A percentile compares a stretch with the other conserved stretches of the same genome.
These are phyloP conservation scores for Pan paniscus DNA, from an alignment of 2,113 vertebrate species.

Conservation along the genomic window DNA sequence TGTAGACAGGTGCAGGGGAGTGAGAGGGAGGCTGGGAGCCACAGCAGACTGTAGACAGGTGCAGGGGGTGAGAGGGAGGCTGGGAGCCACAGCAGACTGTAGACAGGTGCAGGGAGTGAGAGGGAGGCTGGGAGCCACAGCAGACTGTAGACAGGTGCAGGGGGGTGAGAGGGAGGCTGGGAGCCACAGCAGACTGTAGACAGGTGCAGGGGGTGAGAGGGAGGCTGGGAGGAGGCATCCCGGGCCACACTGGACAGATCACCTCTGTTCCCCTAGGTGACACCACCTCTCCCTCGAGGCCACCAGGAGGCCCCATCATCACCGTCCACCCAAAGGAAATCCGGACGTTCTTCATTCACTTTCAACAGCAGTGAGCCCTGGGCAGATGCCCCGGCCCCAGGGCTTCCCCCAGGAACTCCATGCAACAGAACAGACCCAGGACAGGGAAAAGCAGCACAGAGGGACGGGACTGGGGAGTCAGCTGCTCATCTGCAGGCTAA, in stretches of 20 bases:
- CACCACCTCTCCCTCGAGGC: no score
- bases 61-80: not conserved
- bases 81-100: not conserved
- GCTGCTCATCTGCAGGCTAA: not conserved
- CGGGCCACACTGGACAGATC: not conserved
- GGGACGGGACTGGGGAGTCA: fast-evolving
- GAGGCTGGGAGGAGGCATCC: not conserved
- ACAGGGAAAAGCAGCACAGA: fast-evolving
- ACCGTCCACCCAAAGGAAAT: conserved; percentile 64
- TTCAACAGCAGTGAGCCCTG: not conserved
- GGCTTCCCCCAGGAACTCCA: not conserved
- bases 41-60: no score
- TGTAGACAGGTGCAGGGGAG: fast-evolving
- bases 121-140: not conserved
- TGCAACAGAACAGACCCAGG: no score
- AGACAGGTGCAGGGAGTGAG: fast-evolving
- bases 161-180: not conserved
- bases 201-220: fast-evolving
- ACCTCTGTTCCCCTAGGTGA: not conserved
- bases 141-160: fast-evolving
- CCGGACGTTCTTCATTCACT: conserved; percentile 51
- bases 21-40: not conserved
- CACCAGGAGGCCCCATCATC: fast-evolving
- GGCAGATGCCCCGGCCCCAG: fast-evolving
- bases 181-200: no score